Percentiles rank a stretch among this genome's conserved stretches.
phyloP scores from a whole-genome alignment of 2,888 invertebrate species.

The Cryptocephalus moraei region DNA sequence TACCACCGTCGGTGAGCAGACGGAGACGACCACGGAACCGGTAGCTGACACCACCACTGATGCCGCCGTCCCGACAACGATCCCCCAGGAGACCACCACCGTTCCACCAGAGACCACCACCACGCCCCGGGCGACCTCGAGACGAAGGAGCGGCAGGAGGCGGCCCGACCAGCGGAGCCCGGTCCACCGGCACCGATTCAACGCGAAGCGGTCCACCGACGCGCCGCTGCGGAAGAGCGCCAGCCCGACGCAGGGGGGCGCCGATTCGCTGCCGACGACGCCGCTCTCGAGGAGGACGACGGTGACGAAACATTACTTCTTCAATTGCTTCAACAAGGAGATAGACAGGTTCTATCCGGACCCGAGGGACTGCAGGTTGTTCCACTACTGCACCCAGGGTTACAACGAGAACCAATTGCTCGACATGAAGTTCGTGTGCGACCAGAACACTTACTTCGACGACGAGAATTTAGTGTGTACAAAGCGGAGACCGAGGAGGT shows the following conservation, averaged over 20 bases:
- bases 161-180: neutral
- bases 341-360: slow-evolving; percentile 49
- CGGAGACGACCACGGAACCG: neutral
- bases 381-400: slow-evolving; percentile 52
- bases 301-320: slow-evolving; percentile 28
- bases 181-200: slow-evolving; percentile 22
- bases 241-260: slow-evolving; percentile 28
- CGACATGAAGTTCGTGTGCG: slow-evolving; percentile 51
- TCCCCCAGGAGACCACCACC: neutral
- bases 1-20: neutral
- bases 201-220: slow-evolving; percentile 24
- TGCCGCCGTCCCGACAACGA: slow-evolving; percentile 5
- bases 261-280: slow-evolving; percentile 29
- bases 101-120: neutral
- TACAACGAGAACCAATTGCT: slow-evolving; percentile 45
- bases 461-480: slow-evolving; percentile 43
- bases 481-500: slow-evolving; percentile 32
- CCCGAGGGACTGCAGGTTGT: slow-evolving; percentile 46
- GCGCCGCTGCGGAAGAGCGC: slow-evolving; percentile 32
- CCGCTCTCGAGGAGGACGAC: slow-evolving; percentile 24
- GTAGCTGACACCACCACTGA: slow-evolving; percentile 1
- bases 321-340: slow-evolving; percentile 45
- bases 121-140: slow-evolving; percentile 1
- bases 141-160: slow-evolving; percentile 3
- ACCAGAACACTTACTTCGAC: slow-evolving; percentile 46